These are phyloP conservation scores for Xestia c-nigrum DNA, from an alignment of 2,888 invertebrate genomes.

Conservation along the genomic window DNA sequence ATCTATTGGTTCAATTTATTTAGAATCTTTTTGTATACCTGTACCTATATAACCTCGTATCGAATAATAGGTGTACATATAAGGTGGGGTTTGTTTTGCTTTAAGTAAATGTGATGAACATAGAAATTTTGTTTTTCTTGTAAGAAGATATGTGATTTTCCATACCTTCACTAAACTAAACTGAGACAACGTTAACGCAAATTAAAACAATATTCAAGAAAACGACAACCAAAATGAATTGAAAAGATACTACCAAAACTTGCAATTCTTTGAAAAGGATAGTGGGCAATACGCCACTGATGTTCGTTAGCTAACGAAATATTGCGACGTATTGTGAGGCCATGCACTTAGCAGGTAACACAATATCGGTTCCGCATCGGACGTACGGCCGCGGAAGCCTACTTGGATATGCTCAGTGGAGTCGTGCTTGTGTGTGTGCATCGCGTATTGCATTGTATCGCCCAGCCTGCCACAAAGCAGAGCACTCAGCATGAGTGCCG, in stretches of 20 bases:
- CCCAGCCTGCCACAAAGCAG: slow-evolving; percentile 87
- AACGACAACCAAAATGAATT: neutral
- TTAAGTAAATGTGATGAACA: neutral
- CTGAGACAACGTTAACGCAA: neutral
- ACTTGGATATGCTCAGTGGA: slow-evolving; percentile 71
- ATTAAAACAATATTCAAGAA: neutral
- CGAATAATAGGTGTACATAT: neutral
- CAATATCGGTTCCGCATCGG: slow-evolving; percentile 73
- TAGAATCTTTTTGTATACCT: slow-evolving; percentile 13
- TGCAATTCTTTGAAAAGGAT: neutral
- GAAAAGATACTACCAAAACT: neutral
- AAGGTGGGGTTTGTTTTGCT: neutral
- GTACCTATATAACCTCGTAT: neutral
- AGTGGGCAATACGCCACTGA: neutral
- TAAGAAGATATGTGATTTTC: neutral
- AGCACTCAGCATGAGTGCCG: slow-evolving; percentile 89
- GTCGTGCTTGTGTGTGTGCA: slow-evolving; percentile 65
- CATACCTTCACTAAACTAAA: neutral
- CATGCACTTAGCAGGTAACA: slow-evolving; percentile 64
- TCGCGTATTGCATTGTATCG: slow-evolving; percentile 85
- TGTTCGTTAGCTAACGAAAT: slow-evolving; percentile 38
- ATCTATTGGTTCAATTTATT: slow-evolving; percentile 61
- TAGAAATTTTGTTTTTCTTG: neutral
- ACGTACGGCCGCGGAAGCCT: slow-evolving; percentile 62
- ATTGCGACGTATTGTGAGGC: slow-evolving; percentile 29